These are phyloP conservation scores for Didymodactylos carnosus DNA, from an alignment of 2,888 invertebrate genomes.

Conservation along the genomic window DNA sequence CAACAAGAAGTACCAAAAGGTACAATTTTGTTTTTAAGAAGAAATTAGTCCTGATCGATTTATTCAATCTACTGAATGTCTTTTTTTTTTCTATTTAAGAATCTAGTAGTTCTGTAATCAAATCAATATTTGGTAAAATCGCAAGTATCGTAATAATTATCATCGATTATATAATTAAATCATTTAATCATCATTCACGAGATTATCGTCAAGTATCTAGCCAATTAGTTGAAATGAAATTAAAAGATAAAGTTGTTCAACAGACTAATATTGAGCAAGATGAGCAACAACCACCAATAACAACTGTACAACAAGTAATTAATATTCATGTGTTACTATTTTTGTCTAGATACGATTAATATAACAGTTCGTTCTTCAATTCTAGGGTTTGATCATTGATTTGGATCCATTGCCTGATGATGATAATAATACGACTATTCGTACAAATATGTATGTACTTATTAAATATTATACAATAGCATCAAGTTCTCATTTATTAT, in stretches of 20 bases:
- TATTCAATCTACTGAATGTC: too few species aligned
- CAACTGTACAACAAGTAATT: background rate
- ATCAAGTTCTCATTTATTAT: too few species aligned
- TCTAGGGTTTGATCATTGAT: background rate
- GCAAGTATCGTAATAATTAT: conserved; percentile 22
- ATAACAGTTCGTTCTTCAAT: background rate
- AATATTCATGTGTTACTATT: too few species aligned
- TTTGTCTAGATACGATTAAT: too few species aligned
- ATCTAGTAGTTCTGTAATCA: background rate
- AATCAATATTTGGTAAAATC: background rate
- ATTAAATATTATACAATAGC: too few species aligned
- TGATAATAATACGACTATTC: too few species aligned
- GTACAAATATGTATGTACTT: too few species aligned
- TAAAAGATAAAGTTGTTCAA: background rate
- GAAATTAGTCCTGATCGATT: background rate
- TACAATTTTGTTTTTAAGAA: background rate
- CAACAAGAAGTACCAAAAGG: background rate
- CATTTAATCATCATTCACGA: conserved; percentile 64
- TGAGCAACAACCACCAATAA: background rate
- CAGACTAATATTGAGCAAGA: too few species aligned
- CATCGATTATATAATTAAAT: conserved; percentile 58
- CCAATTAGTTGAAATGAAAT: conserved; percentile 45
- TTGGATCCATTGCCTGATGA: background rate
- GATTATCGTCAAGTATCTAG: conserved; percentile 84
- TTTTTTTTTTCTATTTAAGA: background rate